phyloP scores from a whole-genome alignment of 1,140 invertebrate genomes.

The Drosophila ohnishii region DNA sequence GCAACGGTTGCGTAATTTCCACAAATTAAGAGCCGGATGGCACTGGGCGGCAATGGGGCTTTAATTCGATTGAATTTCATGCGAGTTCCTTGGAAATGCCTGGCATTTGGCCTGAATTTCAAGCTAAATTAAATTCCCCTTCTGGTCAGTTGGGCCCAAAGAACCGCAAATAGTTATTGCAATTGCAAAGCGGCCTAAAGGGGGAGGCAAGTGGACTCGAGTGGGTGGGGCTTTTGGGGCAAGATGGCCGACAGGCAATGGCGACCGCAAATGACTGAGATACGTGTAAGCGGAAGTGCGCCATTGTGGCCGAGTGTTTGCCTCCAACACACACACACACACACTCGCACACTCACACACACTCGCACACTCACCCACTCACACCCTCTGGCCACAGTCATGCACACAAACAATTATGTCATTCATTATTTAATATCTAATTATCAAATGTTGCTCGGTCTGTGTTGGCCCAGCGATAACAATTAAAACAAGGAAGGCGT shows the following conservation, averaged over 20 bases:
- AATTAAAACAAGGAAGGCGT: slow-evolving; percentile 79
- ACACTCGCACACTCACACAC: not conserved
- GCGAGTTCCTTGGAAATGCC: slow-evolving; percentile 16
- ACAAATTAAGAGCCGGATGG: slow-evolving; percentile 28
- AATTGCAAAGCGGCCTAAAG: slow-evolving; percentile 43
- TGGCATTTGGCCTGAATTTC: slow-evolving; percentile 36
- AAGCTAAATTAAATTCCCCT: slow-evolving; percentile 74
- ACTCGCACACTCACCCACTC: not conserved
- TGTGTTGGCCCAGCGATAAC: slow-evolving; percentile 51
- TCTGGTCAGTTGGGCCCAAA: slow-evolving; percentile 44
- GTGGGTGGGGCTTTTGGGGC: not conserved
- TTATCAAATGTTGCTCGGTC: slow-evolving; percentile 52
- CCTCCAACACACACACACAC: not conserved
- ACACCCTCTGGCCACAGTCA: slow-evolving; percentile 5
- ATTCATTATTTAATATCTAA: slow-evolving; percentile 80
- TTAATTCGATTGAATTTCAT: slow-evolving; percentile 21
- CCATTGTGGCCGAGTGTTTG: slow-evolving; percentile 33
- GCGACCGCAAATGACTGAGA: slow-evolving; percentile 55
- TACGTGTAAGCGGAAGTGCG: slow-evolving; percentile 44
- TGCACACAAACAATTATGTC: slow-evolving; percentile 56
- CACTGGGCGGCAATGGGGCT: not conserved
- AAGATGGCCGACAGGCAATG: slow-evolving; percentile 41
- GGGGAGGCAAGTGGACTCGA: not conserved
- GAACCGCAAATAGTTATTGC: slow-evolving; percentile 75
- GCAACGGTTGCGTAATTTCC: slow-evolving; percentile 38